Evolutionary conservation across 2,888 invertebrate species (phyloP).

Genomic region (Melangyna quadrimaculata): DNA sequence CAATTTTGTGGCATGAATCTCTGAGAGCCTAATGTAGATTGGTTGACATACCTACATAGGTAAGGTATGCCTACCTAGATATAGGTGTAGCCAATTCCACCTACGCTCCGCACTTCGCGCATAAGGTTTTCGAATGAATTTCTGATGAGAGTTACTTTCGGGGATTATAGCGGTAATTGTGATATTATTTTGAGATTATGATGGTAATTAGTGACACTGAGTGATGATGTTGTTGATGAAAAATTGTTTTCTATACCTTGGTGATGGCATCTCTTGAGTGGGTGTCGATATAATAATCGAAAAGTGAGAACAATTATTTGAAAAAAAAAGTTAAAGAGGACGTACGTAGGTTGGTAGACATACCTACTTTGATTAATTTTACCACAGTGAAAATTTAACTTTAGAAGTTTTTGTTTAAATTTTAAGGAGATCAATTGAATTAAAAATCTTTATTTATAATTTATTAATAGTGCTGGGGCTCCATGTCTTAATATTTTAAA

Average conservation of each 20-base stretch:
- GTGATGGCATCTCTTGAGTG: neutral
- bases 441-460: too few species aligned
- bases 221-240: slow-evolving; percentile 11
- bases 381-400: too few species aligned
- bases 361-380: too few species aligned
- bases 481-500: too few species aligned
- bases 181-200: slow-evolving; percentile 56
- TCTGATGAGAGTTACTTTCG: slow-evolving; percentile 31
- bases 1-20: slow-evolving; percentile 34
- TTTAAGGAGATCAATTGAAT: too few species aligned
- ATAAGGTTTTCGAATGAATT: slow-evolving; percentile 43
- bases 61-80: neutral
- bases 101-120: neutral
- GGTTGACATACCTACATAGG: neutral
- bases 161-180: slow-evolving; percentile 50
- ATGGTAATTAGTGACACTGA: slow-evolving; percentile 45
- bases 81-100: neutral
- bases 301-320: neutral
- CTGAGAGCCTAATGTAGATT: slow-evolving; percentile 12
- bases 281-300: neutral
- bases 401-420: too few species aligned
- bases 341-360: too few species aligned
- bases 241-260: slow-evolving; percentile 3
- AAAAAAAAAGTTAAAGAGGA: too few species aligned
- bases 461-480: too few species aligned